Percentiles rank a stretch among this genome's conserved stretches.
These are phyloP conservation scores for Stichopus chloronotus DNA, from an alignment of 35 echinoderm and acorn worm species.

Conservation along the genomic window DNA sequence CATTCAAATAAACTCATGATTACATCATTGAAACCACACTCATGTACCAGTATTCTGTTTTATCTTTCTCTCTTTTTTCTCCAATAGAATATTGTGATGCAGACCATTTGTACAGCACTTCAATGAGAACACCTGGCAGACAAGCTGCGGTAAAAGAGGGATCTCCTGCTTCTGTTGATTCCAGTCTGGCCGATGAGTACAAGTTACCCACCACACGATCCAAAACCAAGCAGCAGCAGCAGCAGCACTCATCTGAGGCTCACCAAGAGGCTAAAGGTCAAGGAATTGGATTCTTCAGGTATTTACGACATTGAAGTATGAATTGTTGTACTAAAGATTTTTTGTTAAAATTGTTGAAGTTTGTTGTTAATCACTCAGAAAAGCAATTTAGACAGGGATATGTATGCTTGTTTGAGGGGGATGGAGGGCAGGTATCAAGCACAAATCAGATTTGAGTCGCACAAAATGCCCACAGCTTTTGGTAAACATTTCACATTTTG, in stretches of 20 bases:
- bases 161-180: neutral
- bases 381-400: no score
- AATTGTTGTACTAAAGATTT: no score
- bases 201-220: neutral
- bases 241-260: neutral
- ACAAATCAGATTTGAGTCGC: no score
- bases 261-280: neutral
- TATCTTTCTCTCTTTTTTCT: neutral
- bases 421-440: no score
- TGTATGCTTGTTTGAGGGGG: no score
- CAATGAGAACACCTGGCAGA: neutral
- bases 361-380: no score
- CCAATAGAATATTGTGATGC: neutral
- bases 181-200: neutral
- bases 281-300: neutral
- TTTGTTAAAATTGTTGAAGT: no score
- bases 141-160: neutral
- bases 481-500: no score
- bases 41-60: neutral
- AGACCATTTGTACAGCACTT: neutral
- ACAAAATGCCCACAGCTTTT: no score
- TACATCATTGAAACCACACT: neutral
- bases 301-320: neutral
- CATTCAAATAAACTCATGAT: no score
- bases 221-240: neutral